phyloP scores from a whole-genome alignment of 2,113 vertebrate genomes.

The Menidia beryllina region DNA sequence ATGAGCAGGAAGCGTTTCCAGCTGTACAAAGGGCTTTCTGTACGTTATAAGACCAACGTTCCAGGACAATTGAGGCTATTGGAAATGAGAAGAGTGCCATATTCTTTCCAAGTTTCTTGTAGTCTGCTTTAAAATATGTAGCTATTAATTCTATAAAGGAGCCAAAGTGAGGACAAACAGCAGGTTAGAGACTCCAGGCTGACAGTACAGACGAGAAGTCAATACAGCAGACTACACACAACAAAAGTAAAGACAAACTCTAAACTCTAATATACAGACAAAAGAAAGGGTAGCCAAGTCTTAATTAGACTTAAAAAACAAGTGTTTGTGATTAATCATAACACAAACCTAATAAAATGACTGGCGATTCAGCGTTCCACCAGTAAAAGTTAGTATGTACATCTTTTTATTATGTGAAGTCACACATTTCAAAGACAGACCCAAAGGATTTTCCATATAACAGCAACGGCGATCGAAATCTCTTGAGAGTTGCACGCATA shows the following conservation, averaged over 20 bases:
- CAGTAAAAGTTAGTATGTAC: conserved; percentile 44
- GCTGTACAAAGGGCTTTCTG: too few relatives aligned
- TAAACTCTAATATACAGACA: conserved; percentile 8
- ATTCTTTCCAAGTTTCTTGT: too few relatives aligned
- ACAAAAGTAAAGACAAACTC: conserved; percentile 28
- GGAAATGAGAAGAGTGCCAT: too few relatives aligned
- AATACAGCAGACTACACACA: too few relatives aligned
- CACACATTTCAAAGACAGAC: conserved; percentile 25
- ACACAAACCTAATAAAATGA: conserved; percentile 25
- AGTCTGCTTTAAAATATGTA: too few relatives aligned
- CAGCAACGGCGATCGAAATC: conserved; percentile 48
- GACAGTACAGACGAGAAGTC: conserved; percentile 32
- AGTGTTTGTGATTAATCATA: conserved; percentile 16
- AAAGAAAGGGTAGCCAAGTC: conserved; percentile 22
- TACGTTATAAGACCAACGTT: too few relatives aligned
- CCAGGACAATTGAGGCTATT: too few relatives aligned
- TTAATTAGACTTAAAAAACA: too few relatives aligned
- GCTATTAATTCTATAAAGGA: conserved; percentile 37
- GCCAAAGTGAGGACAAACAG: conserved; percentile 62
- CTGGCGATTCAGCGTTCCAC: conserved; percentile 23
- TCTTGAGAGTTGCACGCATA: conserved; percentile 74
- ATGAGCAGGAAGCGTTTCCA: too few relatives aligned
- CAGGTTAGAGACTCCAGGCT: conserved; percentile 61
- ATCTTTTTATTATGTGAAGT: conserved; percentile 1
- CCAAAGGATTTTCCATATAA: conserved; percentile 45